These are phyloP conservation scores for Drosophila burlai DNA, from an alignment of 1,140 invertebrate genomes.

Conservation along the genomic window DNA sequence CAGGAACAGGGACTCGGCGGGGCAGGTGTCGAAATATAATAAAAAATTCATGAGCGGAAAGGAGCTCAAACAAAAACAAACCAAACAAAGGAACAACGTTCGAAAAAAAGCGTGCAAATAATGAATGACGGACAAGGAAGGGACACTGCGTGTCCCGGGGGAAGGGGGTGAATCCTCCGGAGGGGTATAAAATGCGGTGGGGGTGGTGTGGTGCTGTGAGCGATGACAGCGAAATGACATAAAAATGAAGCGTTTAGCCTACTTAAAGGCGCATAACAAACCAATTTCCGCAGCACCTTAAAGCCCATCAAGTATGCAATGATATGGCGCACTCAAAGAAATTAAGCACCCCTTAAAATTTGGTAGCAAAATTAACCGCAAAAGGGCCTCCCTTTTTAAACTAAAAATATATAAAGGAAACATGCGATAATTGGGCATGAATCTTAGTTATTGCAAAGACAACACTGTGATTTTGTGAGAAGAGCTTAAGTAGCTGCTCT, in stretches of 20 bases:
- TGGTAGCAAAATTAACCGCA: not conserved
- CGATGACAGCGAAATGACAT: conserved; percentile 74
- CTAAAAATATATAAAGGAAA: not conserved
- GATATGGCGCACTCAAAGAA: conserved; percentile 47
- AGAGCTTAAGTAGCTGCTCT: not conserved
- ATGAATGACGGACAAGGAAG: conserved; percentile 72
- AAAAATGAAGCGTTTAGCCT: conserved; percentile 82
- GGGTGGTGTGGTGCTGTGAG: conserved; percentile 11
- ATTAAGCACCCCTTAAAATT: conserved; percentile 10
- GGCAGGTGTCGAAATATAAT: conserved; percentile 71
- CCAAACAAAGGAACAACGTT: conserved; percentile 31
- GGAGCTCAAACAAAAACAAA: conserved; percentile 62
- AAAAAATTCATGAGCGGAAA: conserved; percentile 80
- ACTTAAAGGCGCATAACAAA: conserved; percentile 81
- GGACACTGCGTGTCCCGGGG: conserved; percentile 22
- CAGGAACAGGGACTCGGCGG: not conserved
- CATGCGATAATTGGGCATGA: not conserved
- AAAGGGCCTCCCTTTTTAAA: not conserved
- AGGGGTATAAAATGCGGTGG: conserved; percentile 2
- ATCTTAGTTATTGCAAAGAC: not conserved
- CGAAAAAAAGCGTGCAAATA: conserved; percentile 66
- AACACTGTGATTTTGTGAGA: not conserved
- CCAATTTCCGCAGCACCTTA: conserved; percentile 64
- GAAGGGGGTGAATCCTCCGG: not conserved
- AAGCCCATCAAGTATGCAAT: conserved; percentile 70